These are phyloP conservation scores for Acanthoscelides obtectus DNA, from an alignment of 2,888 invertebrate genomes.

Conservation along the genomic window DNA sequence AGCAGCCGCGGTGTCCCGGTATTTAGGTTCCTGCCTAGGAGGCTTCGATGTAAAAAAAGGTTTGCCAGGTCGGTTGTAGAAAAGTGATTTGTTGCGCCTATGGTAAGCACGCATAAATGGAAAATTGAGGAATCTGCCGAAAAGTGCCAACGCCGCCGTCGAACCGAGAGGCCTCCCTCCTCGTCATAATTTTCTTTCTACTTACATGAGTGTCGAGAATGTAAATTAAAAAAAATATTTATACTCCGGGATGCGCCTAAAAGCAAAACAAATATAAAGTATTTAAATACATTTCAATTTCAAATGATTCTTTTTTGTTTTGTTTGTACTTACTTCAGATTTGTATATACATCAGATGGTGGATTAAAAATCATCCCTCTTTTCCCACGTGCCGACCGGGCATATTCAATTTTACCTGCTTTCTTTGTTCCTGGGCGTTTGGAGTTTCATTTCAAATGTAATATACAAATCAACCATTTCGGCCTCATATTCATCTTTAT, in stretches of 20 bases:
- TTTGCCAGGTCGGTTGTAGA: too few species aligned
- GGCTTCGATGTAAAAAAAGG: too few species aligned
- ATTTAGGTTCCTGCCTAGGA: too few species aligned
- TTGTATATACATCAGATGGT: background rate
- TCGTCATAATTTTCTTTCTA: conserved; percentile 7
- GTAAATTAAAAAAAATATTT: conserved; percentile 14
- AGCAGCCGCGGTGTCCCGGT: too few species aligned
- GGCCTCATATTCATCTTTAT: too few species aligned
- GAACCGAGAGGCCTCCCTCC: background rate
- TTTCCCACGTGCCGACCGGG: background rate
- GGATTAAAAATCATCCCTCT: background rate
- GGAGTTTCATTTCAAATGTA: background rate
- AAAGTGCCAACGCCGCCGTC: background rate
- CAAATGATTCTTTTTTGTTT: conserved; percentile 1
- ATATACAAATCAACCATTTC: background rate
- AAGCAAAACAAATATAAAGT: conserved; percentile 8
- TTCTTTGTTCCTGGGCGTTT: background rate
- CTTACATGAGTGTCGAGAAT: conserved; percentile 12
- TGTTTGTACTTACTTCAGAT: conserved; percentile 1
- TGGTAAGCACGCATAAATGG: background rate
- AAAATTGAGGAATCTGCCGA: background rate
- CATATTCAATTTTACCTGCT: background rate
- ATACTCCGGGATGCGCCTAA: conserved; percentile 4
- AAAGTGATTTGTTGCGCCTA: background rate
- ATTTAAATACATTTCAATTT: conserved; percentile 3